Base-by-base conservation (phyloP, 2,888 invertebrate species). In the Troides oblongomaculatus region DNA sequence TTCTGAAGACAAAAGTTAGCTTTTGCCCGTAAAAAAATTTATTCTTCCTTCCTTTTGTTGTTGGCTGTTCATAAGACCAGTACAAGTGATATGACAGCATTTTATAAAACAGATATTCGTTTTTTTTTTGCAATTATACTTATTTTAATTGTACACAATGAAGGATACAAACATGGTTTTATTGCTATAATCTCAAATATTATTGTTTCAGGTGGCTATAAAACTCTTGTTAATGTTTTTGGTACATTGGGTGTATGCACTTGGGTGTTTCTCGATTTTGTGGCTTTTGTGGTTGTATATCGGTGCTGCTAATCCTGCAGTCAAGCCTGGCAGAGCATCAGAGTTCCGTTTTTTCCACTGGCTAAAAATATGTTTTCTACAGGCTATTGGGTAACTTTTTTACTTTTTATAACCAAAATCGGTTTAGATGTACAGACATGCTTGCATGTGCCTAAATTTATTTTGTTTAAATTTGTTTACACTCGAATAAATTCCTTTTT, bases 281-380 rank as follows among this genome's bases (percentile, higher is more conserved):
- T 95, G 97, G 86, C 89, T 97, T 66, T 94, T 99, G 71, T 99
- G 98, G 96, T 94, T 97, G 81, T 99, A 99, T 89, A 98, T 99
- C 74, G 98, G 98, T 60, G 96, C 97, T 66, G 97, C 97, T 10
- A 98, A 98, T 91, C 99, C 99, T 12, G 98, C 98, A 6, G 97
- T 98, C 10, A 98, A 97, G 82, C 98, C 98, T 0, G 99, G 99
- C 59, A 93, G 97, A 43, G 96, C 97, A 0, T 94, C 96, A 0
- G 97, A 97, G 83, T 97, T 97, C 82, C 94, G 95, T 76, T 95
- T 97, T 79, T 95, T 97, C 78, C 94, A 94, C 64, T 97, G 97
- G 97, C 83, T 97, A 30, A 96, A 95, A 84, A 94, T 94, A 77
- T 90, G 94, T 1, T 90, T 97, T 74, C 92, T 97, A 66, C 94